Evolutionary conservation across 2,113 vertebrate genomes (phyloP).

Genomic region (Oostethus manadensis): DNA sequence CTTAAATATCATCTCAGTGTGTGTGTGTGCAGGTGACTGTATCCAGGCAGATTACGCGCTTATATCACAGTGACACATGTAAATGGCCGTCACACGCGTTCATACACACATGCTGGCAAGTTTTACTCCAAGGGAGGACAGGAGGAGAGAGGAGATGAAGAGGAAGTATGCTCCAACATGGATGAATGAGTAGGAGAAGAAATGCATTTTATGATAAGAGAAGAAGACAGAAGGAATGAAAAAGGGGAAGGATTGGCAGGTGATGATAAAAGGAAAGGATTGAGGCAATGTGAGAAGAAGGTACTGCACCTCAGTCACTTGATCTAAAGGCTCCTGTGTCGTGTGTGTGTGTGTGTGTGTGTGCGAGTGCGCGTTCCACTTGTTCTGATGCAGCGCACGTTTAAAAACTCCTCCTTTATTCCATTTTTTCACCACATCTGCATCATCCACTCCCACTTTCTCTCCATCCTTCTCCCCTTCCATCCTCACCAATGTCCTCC

Average conservation of each 20-base stretch:
- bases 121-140: slow-evolving; percentile 21
- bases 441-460: neutral
- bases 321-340: slow-evolving; percentile 34
- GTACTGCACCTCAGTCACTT: slow-evolving; percentile 39
- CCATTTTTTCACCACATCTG: slow-evolving; percentile 1
- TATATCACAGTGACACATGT: slow-evolving; percentile 38
- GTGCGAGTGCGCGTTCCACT: slow-evolving; percentile 25
- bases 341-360: slow-evolving; percentile 29
- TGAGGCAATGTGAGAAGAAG: slow-evolving; percentile 29
- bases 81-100: slow-evolving; percentile 24
- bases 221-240: neutral
- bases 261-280: slow-evolving; percentile 11
- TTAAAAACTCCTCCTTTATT: slow-evolving; percentile 17
- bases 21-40: slow-evolving; percentile 35
- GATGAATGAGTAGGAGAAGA: neutral
- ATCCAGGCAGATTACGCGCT: slow-evolving; percentile 56
- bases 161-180: neutral
- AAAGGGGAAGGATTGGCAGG: neutral
- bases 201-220: neutral
- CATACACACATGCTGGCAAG: slow-evolving; percentile 1
- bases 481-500: too few relatives aligned
- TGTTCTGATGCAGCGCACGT: slow-evolving; percentile 38
- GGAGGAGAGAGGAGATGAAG: neutral
- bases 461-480: too few relatives aligned
- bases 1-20: slow-evolving; percentile 3